phyloP scores from a whole-genome alignment of 1,140 invertebrate genomes.

The Zaprionus lachaisei region DNA sequence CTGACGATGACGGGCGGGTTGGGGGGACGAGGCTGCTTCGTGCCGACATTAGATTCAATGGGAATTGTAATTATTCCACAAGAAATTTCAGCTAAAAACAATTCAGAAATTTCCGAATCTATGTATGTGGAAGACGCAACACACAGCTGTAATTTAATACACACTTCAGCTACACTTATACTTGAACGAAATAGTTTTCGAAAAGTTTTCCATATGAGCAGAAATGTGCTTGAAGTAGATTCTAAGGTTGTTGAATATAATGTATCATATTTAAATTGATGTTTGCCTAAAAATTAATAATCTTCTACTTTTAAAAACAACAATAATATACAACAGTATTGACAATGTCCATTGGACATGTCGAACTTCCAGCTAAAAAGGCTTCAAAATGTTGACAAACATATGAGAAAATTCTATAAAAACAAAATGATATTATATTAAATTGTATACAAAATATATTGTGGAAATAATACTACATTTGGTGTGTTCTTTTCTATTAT shows the following conservation, averaged over 20 bases:
- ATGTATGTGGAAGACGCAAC: slow-evolving; percentile 6
- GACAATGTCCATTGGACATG: too few species aligned
- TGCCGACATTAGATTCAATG: slow-evolving; percentile 44
- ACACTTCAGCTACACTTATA: slow-evolving; percentile 22
- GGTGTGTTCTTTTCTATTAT: too few species aligned
- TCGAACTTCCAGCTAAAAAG: too few species aligned
- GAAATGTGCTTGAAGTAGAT: slow-evolving; percentile 3
- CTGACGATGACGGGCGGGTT: background rate
- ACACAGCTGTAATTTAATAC: slow-evolving; percentile 2
- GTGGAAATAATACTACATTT: too few species aligned
- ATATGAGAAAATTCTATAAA: too few species aligned
- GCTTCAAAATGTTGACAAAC: too few species aligned
- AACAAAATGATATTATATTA: too few species aligned
- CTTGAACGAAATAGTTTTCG: slow-evolving; percentile 14
- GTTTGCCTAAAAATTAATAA: background rate
- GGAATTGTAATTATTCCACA: slow-evolving; percentile 41
- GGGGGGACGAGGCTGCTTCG: background rate
- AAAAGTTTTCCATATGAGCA: background rate
- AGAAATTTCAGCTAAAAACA: slow-evolving; percentile 28
- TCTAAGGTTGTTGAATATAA: background rate
- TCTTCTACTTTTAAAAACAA: too few species aligned
- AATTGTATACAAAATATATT: too few species aligned
- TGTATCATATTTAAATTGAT: background rate
- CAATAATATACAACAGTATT: too few species aligned
- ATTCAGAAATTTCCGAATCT: slow-evolving; percentile 17